Percentiles rank a stretch among this genome's conserved stretches.
Conservation (phyloP, 2,113 vertebrate species). For the Garra rufa region DNA sequence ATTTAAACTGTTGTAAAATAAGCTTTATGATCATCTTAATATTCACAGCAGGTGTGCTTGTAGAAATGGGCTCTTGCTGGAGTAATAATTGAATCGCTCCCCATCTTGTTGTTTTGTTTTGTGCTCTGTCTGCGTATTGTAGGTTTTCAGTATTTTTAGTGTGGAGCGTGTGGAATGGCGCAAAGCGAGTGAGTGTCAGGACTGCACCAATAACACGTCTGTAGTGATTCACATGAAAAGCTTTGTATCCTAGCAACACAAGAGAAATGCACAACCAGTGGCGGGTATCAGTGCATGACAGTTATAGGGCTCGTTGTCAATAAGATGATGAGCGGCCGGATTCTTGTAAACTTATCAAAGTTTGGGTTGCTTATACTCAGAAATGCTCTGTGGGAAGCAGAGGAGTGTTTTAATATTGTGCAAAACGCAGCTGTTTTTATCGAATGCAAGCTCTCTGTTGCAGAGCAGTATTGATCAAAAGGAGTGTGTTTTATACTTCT, state of each 20-base stretch:
- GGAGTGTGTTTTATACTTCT: background rate
- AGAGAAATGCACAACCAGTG: conserved; percentile 52
- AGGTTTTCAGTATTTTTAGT: conserved; percentile 69
- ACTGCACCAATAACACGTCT: conserved; percentile 65
- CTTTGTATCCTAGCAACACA: conserved; percentile 74
- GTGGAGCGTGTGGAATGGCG: conserved; percentile 63
- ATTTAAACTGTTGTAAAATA: conserved; percentile 18
- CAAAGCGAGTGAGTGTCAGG: conserved; percentile 65
- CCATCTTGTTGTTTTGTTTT: conserved; percentile 53
- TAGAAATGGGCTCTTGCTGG: background rate
- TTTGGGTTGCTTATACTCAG: conserved; percentile 50
- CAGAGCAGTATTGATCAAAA: background rate
- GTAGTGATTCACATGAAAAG: conserved; percentile 62
- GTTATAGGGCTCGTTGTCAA: conserved; percentile 52
- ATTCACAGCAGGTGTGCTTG: background rate
- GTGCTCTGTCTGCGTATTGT: conserved; percentile 52
- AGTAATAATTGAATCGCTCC: background rate
- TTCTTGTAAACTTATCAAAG: conserved; percentile 59
- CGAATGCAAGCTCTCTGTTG: background rate
- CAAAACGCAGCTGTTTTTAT: background rate
- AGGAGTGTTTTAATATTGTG: conserved; percentile 5
- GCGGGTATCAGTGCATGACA: conserved; percentile 48
- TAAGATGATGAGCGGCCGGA: conserved; percentile 62
- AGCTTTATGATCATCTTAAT: conserved; percentile 6
- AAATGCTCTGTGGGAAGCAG: conserved; percentile 31